Base-by-base conservation (phyloP, 2,113 vertebrate species). In the Alaudala cheleensis region DNA sequence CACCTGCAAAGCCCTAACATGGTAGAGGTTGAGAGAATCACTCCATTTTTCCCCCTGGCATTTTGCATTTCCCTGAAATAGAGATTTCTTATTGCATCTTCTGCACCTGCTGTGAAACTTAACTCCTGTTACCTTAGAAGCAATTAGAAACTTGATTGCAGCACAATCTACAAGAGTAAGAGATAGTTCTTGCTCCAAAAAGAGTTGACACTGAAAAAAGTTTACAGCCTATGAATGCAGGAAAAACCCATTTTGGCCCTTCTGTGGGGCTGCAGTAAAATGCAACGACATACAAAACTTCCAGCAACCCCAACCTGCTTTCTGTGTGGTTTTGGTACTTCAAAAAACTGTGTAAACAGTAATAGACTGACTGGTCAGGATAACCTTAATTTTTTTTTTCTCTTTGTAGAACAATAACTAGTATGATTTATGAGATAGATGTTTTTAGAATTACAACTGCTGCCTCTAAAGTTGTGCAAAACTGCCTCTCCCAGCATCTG, bases 11-110 rank as follows among this genome's bases (percentile, higher is more conserved):
- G 9, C 20, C 15, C 26, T 73, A 83, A 80, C 11, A 9, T 8
- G 21, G 14, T 3, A 82, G n/a, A 44, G 25, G n/a, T 31, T 84
- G 61, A 74, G 83, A 74, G 28, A 79, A 37, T 71, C 7, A 40
- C 18, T 71, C 20, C 2, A 28, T 88, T 69, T 60, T 53, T 10
- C 1, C 3, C 2, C 17, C 24, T 56, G 45, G 33, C 17, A 78
- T 90, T 94, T 94, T 77, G 37, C 82, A 70, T 88, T 86, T 88
- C 71, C 60, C 78, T 77, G 71, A 83, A 94, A 79, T 24, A 69
- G 47, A 90, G 66, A 77, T 85, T 89, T 87, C 81, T 77, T 87
- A 81, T 28, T 37, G 62, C 45, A 93, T 73, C 47, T 77, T 77
- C 62, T 62, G 62, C 73, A 50, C 78, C 73, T 91, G 69, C 86